Percentiles rank a stretch among this genome's conserved stretches.
These are phyloP conservation scores for Sesia bembeciformis DNA, from an alignment of 2,888 invertebrate species.

Conservation along the genomic window DNA sequence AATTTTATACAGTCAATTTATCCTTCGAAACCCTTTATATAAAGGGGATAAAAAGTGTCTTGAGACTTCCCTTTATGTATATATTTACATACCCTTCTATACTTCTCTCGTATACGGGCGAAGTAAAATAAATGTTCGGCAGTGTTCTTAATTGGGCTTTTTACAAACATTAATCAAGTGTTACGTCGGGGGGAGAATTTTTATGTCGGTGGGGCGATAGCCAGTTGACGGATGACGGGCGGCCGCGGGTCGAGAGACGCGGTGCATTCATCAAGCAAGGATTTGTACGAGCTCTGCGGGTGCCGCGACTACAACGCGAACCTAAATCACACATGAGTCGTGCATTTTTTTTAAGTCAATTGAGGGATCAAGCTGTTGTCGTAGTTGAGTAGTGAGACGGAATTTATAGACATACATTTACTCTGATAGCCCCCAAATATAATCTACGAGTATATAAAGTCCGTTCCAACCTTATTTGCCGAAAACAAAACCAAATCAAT, in stretches of 20 bases:
- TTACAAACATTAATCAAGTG: slow-evolving; percentile 70
- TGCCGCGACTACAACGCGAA: neutral
- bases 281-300: slow-evolving; percentile 10
- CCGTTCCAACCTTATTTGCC: too few relatives aligned
- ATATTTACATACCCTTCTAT: neutral
- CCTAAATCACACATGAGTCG: neutral
- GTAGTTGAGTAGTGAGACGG: too few relatives aligned
- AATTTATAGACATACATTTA: too few relatives aligned
- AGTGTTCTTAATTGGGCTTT: slow-evolving; percentile 66
- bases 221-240: slow-evolving; percentile 49
- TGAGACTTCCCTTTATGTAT: neutral
- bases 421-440: too few relatives aligned
- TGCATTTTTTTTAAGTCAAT: neutral
- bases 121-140: slow-evolving; percentile 52
- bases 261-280: slow-evolving; percentile 46
- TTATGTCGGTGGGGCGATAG: slow-evolving; percentile 49
- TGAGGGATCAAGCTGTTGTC: too few relatives aligned
- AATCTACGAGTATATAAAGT: too few relatives aligned
- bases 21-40: slow-evolving; percentile 11
- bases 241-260: slow-evolving; percentile 31
- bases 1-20: slow-evolving; percentile 1
- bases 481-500: too few relatives aligned
- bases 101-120: slow-evolving; percentile 30
- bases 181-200: slow-evolving; percentile 57
- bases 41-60: slow-evolving; percentile 22